Conservation (phyloP, 2,797 vertebrate species). For the Semotilus atromaculatus region DNA sequence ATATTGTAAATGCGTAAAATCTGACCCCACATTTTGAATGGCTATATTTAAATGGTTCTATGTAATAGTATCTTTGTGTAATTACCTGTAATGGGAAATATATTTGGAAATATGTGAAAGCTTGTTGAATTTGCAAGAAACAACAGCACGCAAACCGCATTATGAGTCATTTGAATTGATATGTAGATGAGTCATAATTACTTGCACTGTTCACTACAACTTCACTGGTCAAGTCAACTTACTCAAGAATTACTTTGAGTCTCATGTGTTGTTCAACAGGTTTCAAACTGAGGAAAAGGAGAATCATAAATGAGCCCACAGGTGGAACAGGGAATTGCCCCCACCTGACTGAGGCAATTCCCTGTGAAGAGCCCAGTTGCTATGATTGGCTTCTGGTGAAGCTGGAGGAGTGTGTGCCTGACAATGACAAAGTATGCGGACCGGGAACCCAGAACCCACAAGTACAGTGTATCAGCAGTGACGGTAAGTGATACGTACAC, state of each 20-base stretch:
- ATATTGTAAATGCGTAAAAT: too few relatives aligned
- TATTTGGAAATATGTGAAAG: background rate
- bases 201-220: background rate
- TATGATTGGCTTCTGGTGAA: conserved; percentile 89
- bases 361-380: conserved; percentile 94
- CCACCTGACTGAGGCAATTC: conserved; percentile 92
- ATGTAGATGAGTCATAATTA: background rate
- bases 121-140: background rate
- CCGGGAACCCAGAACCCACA: conserved; percentile 89
- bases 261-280: conserved; percentile 73
- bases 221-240: background rate
- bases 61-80: background rate
- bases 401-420: conserved; percentile 89
- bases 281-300: conserved; percentile 93
- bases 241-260: conserved; percentile 24
- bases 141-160: background rate
- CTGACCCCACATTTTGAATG: background rate
- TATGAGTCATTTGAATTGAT: background rate
- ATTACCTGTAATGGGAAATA: background rate
- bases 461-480: conserved; percentile 91
- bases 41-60: background rate
- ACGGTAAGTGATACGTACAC: conserved; percentile 78
- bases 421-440: conserved; percentile 89
- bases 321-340: conserved; percentile 90
- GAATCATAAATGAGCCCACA: conserved; percentile 86